A percentile compares a stretch with the other conserved stretches of the same genome.
Conservation (phyloP, 2,888 invertebrate genomes). For the Sarcophaga rosellei region DNA sequence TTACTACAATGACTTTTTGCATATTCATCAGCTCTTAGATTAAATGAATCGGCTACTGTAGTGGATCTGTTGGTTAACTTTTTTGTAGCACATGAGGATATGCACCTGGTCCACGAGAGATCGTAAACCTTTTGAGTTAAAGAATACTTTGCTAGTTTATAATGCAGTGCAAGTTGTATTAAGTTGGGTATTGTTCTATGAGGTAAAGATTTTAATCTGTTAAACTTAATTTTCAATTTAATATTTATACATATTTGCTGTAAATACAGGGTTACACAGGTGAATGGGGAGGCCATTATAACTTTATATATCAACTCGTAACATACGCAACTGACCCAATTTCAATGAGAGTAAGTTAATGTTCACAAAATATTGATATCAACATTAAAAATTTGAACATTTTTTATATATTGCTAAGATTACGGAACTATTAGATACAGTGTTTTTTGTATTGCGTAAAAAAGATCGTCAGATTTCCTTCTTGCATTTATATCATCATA, state of each 20-base stretch:
- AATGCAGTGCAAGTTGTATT: conserved; percentile 94
- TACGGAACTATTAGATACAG: conserved; percentile 81
- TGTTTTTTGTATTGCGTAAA: conserved; percentile 93
- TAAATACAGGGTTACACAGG: conserved; percentile 82
- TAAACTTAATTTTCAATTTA: neutral
- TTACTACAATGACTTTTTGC: neutral
- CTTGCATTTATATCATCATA: conserved; percentile 93
- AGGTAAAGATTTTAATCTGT: conserved; percentile 81
- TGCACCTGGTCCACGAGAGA: conserved; percentile 89
- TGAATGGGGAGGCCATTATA: conserved; percentile 85
- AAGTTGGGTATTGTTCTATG: conserved; percentile 89
- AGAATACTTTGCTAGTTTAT: conserved; percentile 90
- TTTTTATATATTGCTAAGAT: conserved; percentile 79
- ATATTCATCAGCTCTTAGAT: conserved; percentile 69
- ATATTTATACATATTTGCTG: neutral
- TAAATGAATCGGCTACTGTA: conserved; percentile 79
- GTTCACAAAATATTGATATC: neutral
- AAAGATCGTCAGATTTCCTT: conserved; percentile 91
- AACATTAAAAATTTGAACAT: neutral
- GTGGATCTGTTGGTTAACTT: conserved; percentile 81
- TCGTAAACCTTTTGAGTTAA: conserved; percentile 91
- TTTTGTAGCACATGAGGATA: conserved; percentile 81
- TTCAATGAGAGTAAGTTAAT: conserved; percentile 82
- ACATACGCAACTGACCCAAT: conserved; percentile 85
- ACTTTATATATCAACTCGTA: conserved; percentile 87